Evolutionary conservation across 2,888 invertebrate species (phyloP).

Genomic region (Tetranychus truncatus): DNA sequence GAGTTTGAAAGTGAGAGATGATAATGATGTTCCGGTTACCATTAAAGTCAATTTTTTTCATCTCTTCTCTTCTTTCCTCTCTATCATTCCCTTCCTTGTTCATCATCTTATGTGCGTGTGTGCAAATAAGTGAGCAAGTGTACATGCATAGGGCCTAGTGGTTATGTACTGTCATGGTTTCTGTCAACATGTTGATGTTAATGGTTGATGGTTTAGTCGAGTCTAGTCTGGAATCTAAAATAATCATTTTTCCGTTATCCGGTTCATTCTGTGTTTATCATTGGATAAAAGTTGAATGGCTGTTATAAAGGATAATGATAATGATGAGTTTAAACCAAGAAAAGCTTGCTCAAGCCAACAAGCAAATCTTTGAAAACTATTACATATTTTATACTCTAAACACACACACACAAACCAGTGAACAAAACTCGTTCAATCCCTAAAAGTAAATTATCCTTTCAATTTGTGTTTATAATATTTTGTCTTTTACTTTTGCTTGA

Average conservation of each 20-base stretch:
- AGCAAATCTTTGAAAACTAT: neutral
- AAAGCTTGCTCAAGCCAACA: neutral
- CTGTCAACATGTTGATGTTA: too few relatives aligned
- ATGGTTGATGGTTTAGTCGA: too few relatives aligned
- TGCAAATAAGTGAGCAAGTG: neutral
- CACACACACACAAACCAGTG: neutral
- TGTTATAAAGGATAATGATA: neutral
- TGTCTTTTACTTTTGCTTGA: neutral
- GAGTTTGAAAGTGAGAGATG: neutral
- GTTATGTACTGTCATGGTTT: neutral
- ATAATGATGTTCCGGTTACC: constrained; percentile 1
- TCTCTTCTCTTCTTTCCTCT: neutral
- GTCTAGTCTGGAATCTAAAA: neutral
- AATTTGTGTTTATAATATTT: neutral
- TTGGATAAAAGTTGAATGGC: neutral
- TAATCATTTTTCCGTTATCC: neutral
- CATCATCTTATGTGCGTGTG: neutral
- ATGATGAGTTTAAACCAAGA: neutral
- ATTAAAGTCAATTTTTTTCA: neutral
- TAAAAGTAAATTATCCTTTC: neutral
- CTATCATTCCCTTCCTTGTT: too few relatives aligned
- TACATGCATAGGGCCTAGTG: neutral
- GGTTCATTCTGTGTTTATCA: neutral
- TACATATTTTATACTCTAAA: too few relatives aligned
- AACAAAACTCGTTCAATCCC: neutral